Percentiles rank a stretch among this genome's conserved stretches.
These are phyloP conservation scores for Semotilus atromaculatus DNA, from an alignment of 2,797 vertebrate genomes.

Conservation along the genomic window DNA sequence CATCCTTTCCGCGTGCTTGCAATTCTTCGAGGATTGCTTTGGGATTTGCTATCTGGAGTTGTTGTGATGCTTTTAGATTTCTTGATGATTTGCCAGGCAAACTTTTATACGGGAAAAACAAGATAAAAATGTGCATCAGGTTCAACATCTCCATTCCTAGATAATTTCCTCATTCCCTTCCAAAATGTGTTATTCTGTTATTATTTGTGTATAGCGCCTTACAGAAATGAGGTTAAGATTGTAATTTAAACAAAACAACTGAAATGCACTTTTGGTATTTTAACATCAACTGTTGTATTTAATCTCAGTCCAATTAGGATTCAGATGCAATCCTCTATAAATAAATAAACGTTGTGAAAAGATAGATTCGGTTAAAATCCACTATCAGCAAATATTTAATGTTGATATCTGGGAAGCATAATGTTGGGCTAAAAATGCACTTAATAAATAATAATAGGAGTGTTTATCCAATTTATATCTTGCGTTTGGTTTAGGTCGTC, in stretches of 20 bases:
- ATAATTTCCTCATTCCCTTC: slow-evolving; percentile 28
- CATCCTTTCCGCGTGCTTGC: slow-evolving; percentile 18
- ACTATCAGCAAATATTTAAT: not conserved
- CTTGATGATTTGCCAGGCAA: slow-evolving; percentile 46
- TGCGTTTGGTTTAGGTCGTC: not conserved
- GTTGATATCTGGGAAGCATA: not conserved
- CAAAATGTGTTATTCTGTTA: not conserved
- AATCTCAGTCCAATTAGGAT: not conserved
- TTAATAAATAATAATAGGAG: not conserved
- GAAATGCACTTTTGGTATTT: not conserved
- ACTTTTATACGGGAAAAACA: slow-evolving; percentile 47
- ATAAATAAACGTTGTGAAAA: too few species aligned
- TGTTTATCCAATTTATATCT: slow-evolving; percentile 2
- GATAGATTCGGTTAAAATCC: not conserved
- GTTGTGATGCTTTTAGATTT: slow-evolving; percentile 44
- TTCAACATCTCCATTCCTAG: slow-evolving; percentile 29
- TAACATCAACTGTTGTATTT: not conserved
- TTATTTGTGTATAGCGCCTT: not conserved
- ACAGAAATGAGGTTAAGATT: not conserved
- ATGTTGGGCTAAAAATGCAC: not conserved
- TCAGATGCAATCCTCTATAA: not conserved
- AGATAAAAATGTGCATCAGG: slow-evolving; percentile 9
- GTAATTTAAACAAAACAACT: not conserved
- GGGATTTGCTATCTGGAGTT: slow-evolving; percentile 55
- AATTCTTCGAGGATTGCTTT: slow-evolving; percentile 47